Percentiles rank a stretch among this genome's conserved stretches.
phyloP scores from a whole-genome alignment of 2,888 invertebrate species.

The Standfussiana lucernea region DNA sequence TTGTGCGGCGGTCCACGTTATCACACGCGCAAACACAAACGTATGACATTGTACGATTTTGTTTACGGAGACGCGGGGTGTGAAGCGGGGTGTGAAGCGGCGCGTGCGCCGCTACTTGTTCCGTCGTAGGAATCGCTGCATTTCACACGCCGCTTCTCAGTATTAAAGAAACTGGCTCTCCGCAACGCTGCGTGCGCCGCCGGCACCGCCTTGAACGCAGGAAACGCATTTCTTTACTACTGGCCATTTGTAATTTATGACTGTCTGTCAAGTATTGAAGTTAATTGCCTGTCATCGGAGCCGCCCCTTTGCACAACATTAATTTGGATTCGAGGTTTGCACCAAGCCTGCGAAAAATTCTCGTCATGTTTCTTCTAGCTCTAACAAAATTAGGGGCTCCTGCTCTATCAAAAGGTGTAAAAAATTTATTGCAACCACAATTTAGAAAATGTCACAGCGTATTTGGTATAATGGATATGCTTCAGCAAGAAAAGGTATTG shows the following conservation, averaged over 20 bases:
- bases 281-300: conserved; percentile 45
- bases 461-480: conserved; percentile 81
- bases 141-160: not conserved
- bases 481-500: conserved; percentile 81
- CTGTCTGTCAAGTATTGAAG: conserved; percentile 6
- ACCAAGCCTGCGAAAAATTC: conserved; percentile 56
- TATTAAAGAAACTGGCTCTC: not conserved
- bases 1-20: no score
- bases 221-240: conserved; percentile 18
- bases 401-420: conserved; percentile 39
- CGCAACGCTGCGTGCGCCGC: not conserved
- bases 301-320: conserved; percentile 8
- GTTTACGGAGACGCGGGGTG: not conserved
- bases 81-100: not conserved
- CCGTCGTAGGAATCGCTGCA: not conserved
- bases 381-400: conserved; percentile 59
- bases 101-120: not conserved
- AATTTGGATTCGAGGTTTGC: conserved; percentile 18
- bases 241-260: conserved; percentile 35
- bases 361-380: conserved; percentile 64
- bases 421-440: conserved; percentile 39
- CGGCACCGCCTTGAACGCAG: no score
- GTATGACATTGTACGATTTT: no score
- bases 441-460: conserved; percentile 79
- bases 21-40: no score